Conservation (phyloP, 2,888 invertebrate species). For the Metallyticus violacea region DNA sequence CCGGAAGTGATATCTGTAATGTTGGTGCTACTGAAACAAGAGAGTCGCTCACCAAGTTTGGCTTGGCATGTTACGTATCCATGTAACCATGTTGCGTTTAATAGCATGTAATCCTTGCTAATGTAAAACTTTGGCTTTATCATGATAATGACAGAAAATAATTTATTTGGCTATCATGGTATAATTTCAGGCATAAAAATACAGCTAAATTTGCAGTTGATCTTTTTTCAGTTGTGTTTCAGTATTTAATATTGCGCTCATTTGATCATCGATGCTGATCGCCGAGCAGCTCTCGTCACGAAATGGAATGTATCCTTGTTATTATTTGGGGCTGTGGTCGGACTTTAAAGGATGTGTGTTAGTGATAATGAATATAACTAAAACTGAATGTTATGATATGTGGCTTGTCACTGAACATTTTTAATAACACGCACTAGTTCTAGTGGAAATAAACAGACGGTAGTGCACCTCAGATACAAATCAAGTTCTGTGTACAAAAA, state of each 20-base stretch:
- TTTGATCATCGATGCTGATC: not conserved
- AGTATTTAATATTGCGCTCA: not conserved
- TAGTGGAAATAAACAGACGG: not conserved
- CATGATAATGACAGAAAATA: no score
- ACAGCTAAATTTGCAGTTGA: no score
- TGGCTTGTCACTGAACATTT: not conserved
- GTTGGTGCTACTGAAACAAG: not conserved
- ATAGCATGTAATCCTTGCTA: no score
- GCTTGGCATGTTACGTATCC: no score
- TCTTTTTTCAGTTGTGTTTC: no score
- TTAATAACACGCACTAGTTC: not conserved
- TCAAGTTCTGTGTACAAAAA: not conserved
- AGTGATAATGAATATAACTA: not conserved
- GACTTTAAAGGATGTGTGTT: not conserved
- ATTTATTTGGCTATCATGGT: no score
- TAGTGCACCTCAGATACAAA: not conserved
- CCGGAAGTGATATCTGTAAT: not conserved
- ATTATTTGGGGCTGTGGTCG: slow-evolving; percentile 4
- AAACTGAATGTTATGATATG: not conserved
- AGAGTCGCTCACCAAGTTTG: no score
- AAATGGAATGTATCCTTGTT: not conserved
- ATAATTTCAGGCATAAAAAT: no score
- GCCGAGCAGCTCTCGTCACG: not conserved
- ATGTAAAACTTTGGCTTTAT: no score
- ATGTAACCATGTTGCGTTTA: no score